These are phyloP conservation scores for Tachina grossa DNA, from an alignment of 2,888 invertebrate genomes.

Conservation along the genomic window DNA sequence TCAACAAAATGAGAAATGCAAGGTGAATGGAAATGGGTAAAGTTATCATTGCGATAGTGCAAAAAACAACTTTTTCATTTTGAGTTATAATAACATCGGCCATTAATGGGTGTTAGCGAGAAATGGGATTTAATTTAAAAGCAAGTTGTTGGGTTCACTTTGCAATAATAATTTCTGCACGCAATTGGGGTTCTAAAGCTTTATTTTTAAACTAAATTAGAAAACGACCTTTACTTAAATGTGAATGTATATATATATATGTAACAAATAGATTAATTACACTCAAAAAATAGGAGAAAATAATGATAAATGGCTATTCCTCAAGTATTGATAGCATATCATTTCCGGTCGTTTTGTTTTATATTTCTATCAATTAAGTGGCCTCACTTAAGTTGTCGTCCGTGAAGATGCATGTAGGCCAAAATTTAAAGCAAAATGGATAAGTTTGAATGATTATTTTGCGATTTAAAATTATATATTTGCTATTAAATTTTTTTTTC, in stretches of 20 bases:
- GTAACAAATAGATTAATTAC: conserved; percentile 27
- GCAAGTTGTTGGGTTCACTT: conserved; percentile 17
- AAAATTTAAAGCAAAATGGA: background rate
- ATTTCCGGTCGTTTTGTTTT: background rate
- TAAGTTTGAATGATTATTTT: background rate
- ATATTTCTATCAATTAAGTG: background rate
- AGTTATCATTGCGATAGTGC: conserved; percentile 24
- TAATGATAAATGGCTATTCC: too few species aligned
- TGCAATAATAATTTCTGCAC: conserved; percentile 66
- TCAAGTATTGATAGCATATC: background rate
- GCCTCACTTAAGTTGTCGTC: too few species aligned
- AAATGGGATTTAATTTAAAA: conserved; percentile 1
- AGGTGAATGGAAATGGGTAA: background rate
- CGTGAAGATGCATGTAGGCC: background rate
- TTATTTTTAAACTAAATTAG: conserved; percentile 52
- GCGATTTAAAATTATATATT: background rate
- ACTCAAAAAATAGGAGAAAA: background rate
- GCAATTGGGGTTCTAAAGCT: conserved; percentile 61
- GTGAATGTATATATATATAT: background rate
- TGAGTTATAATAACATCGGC: background rate
- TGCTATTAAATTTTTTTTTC: too few species aligned
- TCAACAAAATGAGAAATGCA: background rate
- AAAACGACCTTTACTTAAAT: background rate
- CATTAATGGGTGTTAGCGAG: conserved; percentile 7
- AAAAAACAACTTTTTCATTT: conserved; percentile 11